These are phyloP conservation scores for Halisarca cf. caerulea DNA, from an alignment of 37 sponge, comb jelly and placozoan species.

Conservation along the genomic window DNA sequence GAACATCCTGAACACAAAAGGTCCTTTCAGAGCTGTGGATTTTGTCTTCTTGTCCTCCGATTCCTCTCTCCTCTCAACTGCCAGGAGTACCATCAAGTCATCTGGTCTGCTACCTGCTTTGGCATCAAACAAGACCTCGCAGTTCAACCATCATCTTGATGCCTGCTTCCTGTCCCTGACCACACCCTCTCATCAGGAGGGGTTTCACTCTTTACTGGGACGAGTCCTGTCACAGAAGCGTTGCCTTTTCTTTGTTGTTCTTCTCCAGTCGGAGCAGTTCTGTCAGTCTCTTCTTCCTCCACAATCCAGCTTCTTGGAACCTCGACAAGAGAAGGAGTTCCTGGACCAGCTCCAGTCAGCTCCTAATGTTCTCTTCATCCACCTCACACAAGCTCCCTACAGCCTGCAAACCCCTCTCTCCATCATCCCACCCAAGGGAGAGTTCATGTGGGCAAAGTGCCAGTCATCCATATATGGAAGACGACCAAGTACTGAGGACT, in stretches of 20 bases:
- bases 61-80: background rate
- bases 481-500: background rate
- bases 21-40: conserved; percentile 9
- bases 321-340: background rate
- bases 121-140: background rate
- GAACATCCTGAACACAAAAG: background rate
- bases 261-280: conserved; percentile 20
- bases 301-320: background rate
- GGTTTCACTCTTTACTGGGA: background rate
- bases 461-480: background rate
- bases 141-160: background rate
- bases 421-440: conserved; percentile 49
- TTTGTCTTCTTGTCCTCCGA: background rate
- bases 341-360: conserved; percentile 11
- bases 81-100: background rate
- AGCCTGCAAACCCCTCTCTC: conserved; percentile 56
- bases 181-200: background rate
- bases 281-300: conserved; percentile 6
- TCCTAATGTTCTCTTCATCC: conserved; percentile 55
- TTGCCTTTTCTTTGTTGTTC: background rate
- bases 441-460: conserved; percentile 67
- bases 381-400: conserved; percentile 66
- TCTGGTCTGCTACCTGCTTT: background rate
- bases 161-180: background rate
- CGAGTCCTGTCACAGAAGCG: background rate